A percentile compares a stretch with the other conserved stretches of the same genome.
Evolutionary conservation across 2,888 invertebrate species (phyloP).

Genomic region (Euzetes globulus): DNA sequence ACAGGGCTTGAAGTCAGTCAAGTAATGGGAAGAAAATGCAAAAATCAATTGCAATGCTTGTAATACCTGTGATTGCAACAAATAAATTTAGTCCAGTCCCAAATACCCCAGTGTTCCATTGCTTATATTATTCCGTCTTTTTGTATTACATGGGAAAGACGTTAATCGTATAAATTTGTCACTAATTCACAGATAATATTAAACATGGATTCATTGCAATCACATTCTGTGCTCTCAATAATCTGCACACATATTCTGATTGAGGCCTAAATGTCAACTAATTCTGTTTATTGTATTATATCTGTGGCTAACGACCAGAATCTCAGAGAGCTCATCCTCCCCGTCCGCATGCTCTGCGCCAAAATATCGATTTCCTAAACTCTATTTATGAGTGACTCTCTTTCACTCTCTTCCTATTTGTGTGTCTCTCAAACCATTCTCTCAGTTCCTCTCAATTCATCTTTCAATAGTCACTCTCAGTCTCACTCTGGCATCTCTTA

Average conservation of each 20-base stretch:
- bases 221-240: not conserved
- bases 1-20: not conserved
- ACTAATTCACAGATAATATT: not conserved
- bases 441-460: not conserved
- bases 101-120: conserved; percentile 33
- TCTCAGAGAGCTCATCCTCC: not conserved
- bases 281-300: conserved; percentile 1
- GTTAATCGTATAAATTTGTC: not conserved
- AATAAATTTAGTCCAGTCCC: conserved; percentile 36
- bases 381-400: not conserved
- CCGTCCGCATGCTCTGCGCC: conserved; percentile 29
- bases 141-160: not conserved
- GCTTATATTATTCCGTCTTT: not conserved
- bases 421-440: not conserved
- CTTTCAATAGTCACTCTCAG: not conserved
- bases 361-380: conserved; percentile 15
- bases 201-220: not conserved
- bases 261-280: conserved; percentile 26
- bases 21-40: not conserved
- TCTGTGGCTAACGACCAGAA: conserved; percentile 10
- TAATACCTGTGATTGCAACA: conserved; percentile 32
- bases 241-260: conserved; percentile 7
- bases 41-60: not conserved
- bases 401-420: not conserved
- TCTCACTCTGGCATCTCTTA: conserved; percentile 1